These are phyloP conservation scores for Plotosus lineatus DNA, from an alignment of 2,113 vertebrate genomes.

Conservation along the genomic window DNA sequence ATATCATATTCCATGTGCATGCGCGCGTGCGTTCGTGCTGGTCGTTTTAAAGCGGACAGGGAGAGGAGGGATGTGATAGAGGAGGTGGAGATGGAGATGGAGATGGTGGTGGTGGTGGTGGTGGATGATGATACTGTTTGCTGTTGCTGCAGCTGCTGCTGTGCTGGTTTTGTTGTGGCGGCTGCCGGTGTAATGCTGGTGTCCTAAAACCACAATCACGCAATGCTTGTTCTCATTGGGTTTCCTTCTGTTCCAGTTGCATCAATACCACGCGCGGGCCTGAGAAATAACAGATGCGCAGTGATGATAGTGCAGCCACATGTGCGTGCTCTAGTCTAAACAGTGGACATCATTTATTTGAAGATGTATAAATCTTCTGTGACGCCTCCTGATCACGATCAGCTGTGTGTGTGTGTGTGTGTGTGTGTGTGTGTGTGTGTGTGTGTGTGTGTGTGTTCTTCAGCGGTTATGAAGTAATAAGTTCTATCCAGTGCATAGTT, in stretches of 20 bases:
- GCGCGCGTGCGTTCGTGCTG: not conserved
- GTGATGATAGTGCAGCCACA: not conserved
- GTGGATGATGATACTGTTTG: not conserved
- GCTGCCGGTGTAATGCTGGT: conserved; percentile 16
- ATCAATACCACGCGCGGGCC: not conserved
- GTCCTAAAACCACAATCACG: conserved; percentile 23
- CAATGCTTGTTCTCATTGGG: not conserved
- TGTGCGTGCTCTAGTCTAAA: too few relatives aligned
- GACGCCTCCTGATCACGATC: conserved; percentile 6
- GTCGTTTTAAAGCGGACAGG: not conserved
- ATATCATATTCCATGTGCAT: not conserved
- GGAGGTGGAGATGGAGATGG: conserved; percentile 20
- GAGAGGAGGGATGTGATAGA: conserved; percentile 6
- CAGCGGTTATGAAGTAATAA: conserved; percentile 9
- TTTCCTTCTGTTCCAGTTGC: not conserved
- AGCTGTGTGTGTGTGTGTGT: conserved; percentile 20
- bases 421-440: conserved; percentile 26
- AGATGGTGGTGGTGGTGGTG: too few relatives aligned
- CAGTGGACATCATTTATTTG: conserved; percentile 34
- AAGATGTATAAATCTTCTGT: conserved; percentile 25
- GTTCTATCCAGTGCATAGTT: not conserved
- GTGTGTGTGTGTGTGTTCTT: not conserved
- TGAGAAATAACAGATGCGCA: not conserved
- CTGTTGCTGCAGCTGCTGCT: not conserved
- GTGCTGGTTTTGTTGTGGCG: conserved; percentile 21